phyloP scores from a whole-genome alignment of 1,140 invertebrate genomes.

The Hyposmocoma kahamanoa region DNA sequence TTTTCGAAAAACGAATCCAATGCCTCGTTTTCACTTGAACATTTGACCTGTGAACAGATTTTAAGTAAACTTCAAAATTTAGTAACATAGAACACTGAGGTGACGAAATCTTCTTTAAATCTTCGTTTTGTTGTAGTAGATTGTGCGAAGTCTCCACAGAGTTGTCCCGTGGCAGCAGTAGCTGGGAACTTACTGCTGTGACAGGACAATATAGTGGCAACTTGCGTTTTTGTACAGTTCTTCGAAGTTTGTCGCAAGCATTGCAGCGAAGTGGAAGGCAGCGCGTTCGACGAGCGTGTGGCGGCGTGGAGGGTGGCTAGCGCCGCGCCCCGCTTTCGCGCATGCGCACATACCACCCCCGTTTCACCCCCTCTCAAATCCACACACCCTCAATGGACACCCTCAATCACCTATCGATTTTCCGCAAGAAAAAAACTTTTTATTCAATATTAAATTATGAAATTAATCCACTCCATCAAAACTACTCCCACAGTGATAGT shows the following conservation, averaged over 20 bases:
- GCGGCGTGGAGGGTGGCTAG: slow-evolving; percentile 47
- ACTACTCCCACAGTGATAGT: no score
- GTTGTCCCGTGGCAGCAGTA: slow-evolving; percentile 94
- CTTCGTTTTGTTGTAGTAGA: slow-evolving; percentile 13
- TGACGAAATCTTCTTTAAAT: neutral
- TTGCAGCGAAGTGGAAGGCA: slow-evolving; percentile 32
- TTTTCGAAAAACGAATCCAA: neutral
- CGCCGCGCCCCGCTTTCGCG: slow-evolving; percentile 28
- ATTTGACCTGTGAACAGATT: slow-evolving; percentile 22
- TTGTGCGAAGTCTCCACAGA: slow-evolving; percentile 72
- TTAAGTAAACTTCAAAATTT: no score
- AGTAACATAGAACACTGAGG: no score
- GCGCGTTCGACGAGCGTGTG: slow-evolving; percentile 56
- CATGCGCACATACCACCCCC: slow-evolving; percentile 13
- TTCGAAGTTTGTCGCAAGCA: no score
- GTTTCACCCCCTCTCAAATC: slow-evolving; percentile 9
- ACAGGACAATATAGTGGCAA: slow-evolving; percentile 92
- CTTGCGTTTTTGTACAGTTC: no score
- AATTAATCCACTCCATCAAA: neutral
- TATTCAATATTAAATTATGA: slow-evolving; percentile 26
- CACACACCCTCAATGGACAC: slow-evolving; percentile 55
- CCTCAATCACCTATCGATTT: slow-evolving; percentile 67
- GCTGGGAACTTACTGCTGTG: slow-evolving; percentile 89
- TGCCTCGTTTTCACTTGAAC: neutral
- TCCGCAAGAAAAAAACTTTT: slow-evolving; percentile 46